A percentile compares a stretch with the other conserved stretches of the same genome.
phyloP scores from a whole-genome alignment of 1,140 invertebrate species.

The Bombus vancouverensis region DNA sequence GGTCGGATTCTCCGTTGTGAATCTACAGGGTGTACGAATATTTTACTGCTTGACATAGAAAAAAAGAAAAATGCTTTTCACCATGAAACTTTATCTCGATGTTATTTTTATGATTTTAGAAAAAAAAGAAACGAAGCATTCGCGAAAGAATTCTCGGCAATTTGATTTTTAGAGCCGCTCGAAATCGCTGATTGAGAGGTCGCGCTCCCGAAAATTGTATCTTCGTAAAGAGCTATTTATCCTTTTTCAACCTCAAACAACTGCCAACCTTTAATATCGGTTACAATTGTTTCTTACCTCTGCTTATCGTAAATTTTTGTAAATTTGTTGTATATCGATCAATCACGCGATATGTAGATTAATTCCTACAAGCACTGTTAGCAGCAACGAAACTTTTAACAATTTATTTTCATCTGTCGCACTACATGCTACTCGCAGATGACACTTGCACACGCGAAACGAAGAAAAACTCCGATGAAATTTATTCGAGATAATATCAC shows the following conservation, averaged over 20 bases:
- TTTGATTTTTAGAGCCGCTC: no score
- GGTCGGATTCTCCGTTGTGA: background rate
- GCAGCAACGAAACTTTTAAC: background rate
- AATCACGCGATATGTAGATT: background rate
- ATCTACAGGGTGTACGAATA: background rate
- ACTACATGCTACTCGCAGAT: background rate
- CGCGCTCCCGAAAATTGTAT: no score
- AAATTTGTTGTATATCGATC: background rate
- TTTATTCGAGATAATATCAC: background rate
- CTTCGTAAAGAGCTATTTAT: no score
- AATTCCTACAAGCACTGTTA: background rate
- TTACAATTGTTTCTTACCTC: background rate
- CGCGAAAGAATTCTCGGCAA: no score
- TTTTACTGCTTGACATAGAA: no score
- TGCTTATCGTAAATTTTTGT: background rate
- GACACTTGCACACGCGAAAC: background rate
- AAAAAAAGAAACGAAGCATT: no score
- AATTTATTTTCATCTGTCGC: background rate
- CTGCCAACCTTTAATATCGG: background rate
- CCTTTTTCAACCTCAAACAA: background rate
- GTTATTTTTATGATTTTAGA: no score
- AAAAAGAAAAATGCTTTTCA: background rate
- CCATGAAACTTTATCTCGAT: no score
- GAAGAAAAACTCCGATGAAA: background rate
- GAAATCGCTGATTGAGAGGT: no score